A percentile compares a stretch with the other conserved stretches of the same genome.
phyloP scores from a whole-genome alignment of 2,113 vertebrate genomes.

The Stigmatopora argus region DNA sequence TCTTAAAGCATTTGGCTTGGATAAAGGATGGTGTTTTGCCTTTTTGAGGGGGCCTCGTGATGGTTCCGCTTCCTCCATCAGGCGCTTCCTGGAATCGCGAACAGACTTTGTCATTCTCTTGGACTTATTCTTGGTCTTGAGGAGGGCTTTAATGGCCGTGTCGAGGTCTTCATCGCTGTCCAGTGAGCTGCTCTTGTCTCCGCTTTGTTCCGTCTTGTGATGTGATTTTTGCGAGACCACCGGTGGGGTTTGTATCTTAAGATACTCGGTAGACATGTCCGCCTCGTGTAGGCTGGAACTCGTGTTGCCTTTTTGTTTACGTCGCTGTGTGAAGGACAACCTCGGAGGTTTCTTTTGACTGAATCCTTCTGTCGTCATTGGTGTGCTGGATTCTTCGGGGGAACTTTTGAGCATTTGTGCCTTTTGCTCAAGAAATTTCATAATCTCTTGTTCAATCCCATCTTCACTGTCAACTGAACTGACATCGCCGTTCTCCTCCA shows the following conservation, averaged over 20 bases:
- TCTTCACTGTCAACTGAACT: constrained; percentile 89
- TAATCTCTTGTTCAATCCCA: constrained; percentile 92
- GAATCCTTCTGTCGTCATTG: constrained; percentile 29
- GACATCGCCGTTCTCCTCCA: constrained; percentile 68
- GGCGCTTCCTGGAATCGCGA: constrained; percentile 66
- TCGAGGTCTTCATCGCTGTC: constrained; percentile 96
- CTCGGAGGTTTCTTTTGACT: constrained; percentile 55
- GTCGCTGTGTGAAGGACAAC: constrained; percentile 63
- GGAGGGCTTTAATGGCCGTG: constrained; percentile 86
- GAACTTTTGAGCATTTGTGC: constrained; percentile 74
- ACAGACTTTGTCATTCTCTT: constrained; percentile 80
- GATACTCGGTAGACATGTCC: constrained; percentile 19
- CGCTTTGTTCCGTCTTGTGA: constrained; percentile 54
- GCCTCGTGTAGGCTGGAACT: constrained; percentile 6
- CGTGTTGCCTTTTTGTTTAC: constrained; percentile 60
- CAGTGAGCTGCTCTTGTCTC: constrained; percentile 90
- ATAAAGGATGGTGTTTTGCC: constrained; percentile 27
- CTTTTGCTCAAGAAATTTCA: constrained; percentile 85
- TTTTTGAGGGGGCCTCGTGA: constrained; percentile 39
- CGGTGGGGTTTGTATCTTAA: constrained; percentile 22
- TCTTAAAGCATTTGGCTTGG: constrained; percentile 58
- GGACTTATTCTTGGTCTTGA: constrained; percentile 83
- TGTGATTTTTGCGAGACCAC: constrained; percentile 10
- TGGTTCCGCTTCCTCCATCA: constrained; percentile 51
- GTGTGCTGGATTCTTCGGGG: constrained; percentile 33